Evolutionary conservation across 1,140 invertebrate species (phyloP), one percentile per base, ranked within the genome.

Genomic region (Charaxes varanes): DNA sequence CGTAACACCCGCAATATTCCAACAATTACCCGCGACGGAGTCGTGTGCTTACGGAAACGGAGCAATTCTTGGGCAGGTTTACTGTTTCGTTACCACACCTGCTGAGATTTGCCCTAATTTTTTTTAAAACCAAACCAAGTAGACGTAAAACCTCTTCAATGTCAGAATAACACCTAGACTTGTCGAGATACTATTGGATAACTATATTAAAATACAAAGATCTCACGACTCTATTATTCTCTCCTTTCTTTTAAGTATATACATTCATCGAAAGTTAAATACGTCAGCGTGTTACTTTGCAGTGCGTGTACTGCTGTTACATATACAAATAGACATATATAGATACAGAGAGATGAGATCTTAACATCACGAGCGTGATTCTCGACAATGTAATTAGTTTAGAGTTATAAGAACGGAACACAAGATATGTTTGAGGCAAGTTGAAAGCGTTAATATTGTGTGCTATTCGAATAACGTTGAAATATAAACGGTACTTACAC

Each of bases 201-300:
- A 24, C 24, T 15, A 22, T 16, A 28, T 21, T 42, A 28, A 53
- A 51, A 45, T 55, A 63, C 63, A 51, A 40, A 65, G 59, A 66
- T 81, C 77, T 76, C 77, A 79, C 74, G 70, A 64, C 37, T 62
- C 62, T 54, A 79, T 81, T 77, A 74, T 81, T 70, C 67, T 54
- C 62, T 45, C 34, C 62, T 60, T 72, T 72, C 57, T 58, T 50
- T 42, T 48, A 47, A 37, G 41, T 57, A 64, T 58, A 66, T 66
- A 73, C 64, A 70, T 70, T 70, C 53, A 60, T 22, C 23, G 23
- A 37, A 34, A 24, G 33, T 15, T 15, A 1, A 8, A 7, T 6
- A 13, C 15, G 3, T n/a, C 3, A 10, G 18, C 12, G 18, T 77
- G 73, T 74, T 69, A 74, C 68, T 55, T 47, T 72, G 62, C 67